Percentiles rank a stretch among this genome's conserved stretches.
Evolutionary conservation across 1,140 invertebrate species (phyloP).

Genomic region (Fopius arisanus): DNA sequence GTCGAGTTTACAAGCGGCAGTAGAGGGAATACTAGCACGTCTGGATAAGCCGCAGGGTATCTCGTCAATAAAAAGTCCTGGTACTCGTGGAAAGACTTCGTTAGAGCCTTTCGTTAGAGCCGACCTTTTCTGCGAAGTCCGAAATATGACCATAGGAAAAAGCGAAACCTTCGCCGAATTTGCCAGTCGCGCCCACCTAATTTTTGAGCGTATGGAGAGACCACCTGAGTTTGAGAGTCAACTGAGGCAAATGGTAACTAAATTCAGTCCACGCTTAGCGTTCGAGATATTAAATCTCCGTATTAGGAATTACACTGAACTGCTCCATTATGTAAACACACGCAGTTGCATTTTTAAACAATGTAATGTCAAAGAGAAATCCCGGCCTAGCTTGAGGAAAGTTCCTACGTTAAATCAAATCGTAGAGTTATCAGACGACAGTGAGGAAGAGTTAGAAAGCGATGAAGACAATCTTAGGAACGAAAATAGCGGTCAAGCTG

Average conservation of each 20-base stretch:
- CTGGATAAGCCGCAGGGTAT: too few species aligned
- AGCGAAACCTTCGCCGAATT: slow-evolving; percentile 26
- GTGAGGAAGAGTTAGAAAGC: neutral
- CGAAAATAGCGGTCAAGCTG: neutral
- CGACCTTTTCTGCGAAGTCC: slow-evolving; percentile 16
- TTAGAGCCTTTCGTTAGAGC: slow-evolving; percentile 13
- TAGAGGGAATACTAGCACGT: too few species aligned
- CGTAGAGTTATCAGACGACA: neutral
- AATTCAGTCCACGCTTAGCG: slow-evolving; percentile 27
- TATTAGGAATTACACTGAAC: slow-evolving; percentile 20
- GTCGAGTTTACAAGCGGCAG: too few species aligned
- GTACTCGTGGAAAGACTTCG: slow-evolving; percentile 24
- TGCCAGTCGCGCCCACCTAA: slow-evolving; percentile 25
- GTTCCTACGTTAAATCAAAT: neutral
- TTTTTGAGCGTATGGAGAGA: slow-evolving; percentile 27
- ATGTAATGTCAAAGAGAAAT: neutral
- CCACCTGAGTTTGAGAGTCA: slow-evolving; percentile 26
- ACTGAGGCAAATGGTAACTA: slow-evolving; percentile 22
- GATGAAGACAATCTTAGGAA: neutral
- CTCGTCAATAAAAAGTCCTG: slow-evolving; percentile 19
- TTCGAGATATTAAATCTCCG: slow-evolving; percentile 17
- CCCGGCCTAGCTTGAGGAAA: neutral
- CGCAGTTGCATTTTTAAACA: slow-evolving; percentile 16
- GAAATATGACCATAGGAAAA: slow-evolving; percentile 16
- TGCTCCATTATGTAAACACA: slow-evolving; percentile 19